phyloP scores from a whole-genome alignment of 2,888 invertebrate genomes.

The Oscheius myriophilus region DNA sequence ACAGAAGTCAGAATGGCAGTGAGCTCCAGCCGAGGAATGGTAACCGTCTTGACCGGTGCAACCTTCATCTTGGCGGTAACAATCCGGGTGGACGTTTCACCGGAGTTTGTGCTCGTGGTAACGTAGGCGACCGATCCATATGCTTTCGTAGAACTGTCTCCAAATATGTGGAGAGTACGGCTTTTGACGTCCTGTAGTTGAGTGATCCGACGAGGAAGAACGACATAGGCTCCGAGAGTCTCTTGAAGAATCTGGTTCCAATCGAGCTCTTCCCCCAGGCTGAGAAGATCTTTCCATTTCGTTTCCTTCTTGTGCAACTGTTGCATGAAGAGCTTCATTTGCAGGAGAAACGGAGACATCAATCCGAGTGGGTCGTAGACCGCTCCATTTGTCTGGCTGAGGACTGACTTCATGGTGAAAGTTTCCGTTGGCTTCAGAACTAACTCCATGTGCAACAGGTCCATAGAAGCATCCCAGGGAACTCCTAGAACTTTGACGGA shows the following conservation, averaged over 20 bases:
- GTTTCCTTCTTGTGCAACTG: neutral
- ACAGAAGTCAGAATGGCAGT: neutral
- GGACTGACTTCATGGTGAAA: too few species aligned
- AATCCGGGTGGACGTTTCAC: neutral
- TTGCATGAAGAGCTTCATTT: neutral
- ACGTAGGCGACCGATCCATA: neutral
- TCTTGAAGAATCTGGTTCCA: too few species aligned
- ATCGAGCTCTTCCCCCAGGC: neutral
- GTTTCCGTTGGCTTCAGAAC: too few species aligned
- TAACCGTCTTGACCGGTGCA: neutral
- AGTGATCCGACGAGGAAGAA: too few species aligned
- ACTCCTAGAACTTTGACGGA: too few species aligned
- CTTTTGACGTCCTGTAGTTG: neutral
- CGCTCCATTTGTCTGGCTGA: neutral
- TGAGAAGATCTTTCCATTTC: neutral
- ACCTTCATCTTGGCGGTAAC: neutral
- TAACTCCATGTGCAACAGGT: too few species aligned
- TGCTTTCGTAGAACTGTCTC: neutral
- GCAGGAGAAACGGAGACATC: neutral
- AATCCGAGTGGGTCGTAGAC: neutral
- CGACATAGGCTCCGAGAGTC: too few species aligned
- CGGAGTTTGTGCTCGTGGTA: neutral
- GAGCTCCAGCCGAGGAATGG: neutral
- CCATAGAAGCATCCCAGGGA: too few species aligned
- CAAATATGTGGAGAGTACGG: neutral